Evolutionary conservation across 1,140 invertebrate species (phyloP), one percentile per base, ranked within the genome.

Genomic region (Elysia chlorotica): DNA sequence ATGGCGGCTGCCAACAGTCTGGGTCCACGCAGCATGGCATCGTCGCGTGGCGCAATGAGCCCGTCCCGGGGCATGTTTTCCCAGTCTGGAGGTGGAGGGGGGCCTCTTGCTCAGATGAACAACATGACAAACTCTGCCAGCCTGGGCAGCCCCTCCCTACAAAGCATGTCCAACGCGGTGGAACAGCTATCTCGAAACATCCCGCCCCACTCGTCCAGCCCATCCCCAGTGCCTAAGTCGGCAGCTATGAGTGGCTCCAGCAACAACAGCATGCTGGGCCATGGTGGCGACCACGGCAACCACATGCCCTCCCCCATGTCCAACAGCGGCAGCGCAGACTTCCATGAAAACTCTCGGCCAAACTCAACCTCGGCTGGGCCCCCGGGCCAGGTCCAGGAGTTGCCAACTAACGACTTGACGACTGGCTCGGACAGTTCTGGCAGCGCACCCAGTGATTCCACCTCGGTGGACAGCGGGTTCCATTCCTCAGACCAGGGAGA

Each of bases 1-100:
- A 82, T 85, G 66, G 85, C 86, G 30, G 85, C 87, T n/a, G 85
- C 85, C 33, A 83, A 82, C 73, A 78, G 81, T n/a, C 76, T 82
- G 17, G 77, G 73, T 10, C 74, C 68, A 59, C 74, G 73, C 25
- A n/a, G n/a, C n/a, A 74, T 73, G 72, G 56, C 65, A 23, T 66
- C 71, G 25, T 53, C 38, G 0, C 71, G 63, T 37, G 71, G 48
- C 6, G 65, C 74, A 71, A 65, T 67, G 41, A 66, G 66, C 23
- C 56, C 65, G 19, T 71, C 68, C 21, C 61, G 65, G 41, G 71
- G 63, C 25, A 69, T 71, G 31, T 71, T 71, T 71, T 33, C 35
- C 25, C 67, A 69, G 54, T 37, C 67, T 2, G 67, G 67, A 25
- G 41, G 10, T 48, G 56, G 56, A 17, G 54, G 75, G 63, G 71